Evolutionary conservation across 2,888 invertebrate species (phyloP).

Genomic region (Deilephila porcellus): DNA sequence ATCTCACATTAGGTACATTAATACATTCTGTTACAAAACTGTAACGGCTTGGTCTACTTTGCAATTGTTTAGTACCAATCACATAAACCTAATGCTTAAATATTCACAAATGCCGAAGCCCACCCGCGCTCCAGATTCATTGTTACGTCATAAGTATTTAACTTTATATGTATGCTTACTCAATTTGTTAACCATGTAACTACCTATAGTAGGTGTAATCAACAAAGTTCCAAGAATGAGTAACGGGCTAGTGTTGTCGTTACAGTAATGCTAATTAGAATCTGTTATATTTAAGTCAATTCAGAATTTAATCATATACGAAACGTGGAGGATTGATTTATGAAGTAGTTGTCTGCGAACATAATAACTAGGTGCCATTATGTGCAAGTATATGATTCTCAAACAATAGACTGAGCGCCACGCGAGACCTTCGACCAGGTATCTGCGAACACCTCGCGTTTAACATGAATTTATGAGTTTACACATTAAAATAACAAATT

Average conservation of each 20-base stretch:
- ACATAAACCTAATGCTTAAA: conserved; percentile 38
- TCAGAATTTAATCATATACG: conserved; percentile 31
- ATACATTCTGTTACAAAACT: conserved; percentile 34
- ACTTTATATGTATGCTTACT: conserved; percentile 17
- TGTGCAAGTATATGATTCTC: conserved; percentile 59
- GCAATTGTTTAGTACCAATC: conserved; percentile 30
- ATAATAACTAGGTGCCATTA: conserved; percentile 59
- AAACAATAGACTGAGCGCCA: conserved; percentile 62
- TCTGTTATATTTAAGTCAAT: conserved; percentile 22
- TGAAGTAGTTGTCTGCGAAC: conserved; percentile 39
- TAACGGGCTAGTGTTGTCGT: conserved; percentile 5
- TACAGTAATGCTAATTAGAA: conserved; percentile 22
- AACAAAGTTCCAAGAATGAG: conserved; percentile 13
- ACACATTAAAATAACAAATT: conserved; percentile 75
- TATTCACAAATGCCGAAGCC: conserved; percentile 63
- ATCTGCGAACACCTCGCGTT: conserved; percentile 60
- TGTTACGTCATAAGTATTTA: conserved; percentile 26
- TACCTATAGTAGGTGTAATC: not conserved
- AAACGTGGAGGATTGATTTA: conserved; percentile 39
- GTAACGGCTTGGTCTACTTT: conserved; percentile 28
- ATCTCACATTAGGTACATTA: conserved; percentile 29
- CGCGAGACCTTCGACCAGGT: conserved; percentile 63
- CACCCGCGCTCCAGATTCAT: conserved; percentile 67
- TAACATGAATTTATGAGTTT: conserved; percentile 64
- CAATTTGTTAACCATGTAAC: not conserved